A percentile compares a stretch with the other conserved stretches of the same genome.
These are phyloP conservation scores for Neodontobutis hainanensis DNA, from an alignment of 2,113 vertebrate genomes.

Conservation along the genomic window DNA sequence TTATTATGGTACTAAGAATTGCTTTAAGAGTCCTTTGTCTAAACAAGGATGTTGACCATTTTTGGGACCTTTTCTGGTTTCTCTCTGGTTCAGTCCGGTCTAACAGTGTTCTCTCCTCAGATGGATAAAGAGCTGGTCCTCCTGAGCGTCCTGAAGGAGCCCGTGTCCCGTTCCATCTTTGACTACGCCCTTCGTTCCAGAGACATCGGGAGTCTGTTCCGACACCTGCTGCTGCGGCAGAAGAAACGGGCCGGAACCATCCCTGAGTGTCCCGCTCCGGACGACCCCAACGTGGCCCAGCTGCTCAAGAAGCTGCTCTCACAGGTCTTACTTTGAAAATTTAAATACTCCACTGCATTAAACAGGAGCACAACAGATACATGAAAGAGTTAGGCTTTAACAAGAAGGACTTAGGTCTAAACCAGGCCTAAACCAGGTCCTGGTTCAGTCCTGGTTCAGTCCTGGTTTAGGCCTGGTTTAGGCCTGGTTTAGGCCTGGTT, in stretches of 20 bases:
- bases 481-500: too few species aligned
- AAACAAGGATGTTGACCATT: too few species aligned
- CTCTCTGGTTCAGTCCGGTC: background rate
- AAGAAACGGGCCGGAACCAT: slow-evolving; percentile 88
- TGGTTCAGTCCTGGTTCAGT: too few species aligned
- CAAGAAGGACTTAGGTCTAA: too few species aligned
- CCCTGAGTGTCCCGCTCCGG: slow-evolving; percentile 87
- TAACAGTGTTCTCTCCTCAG: slow-evolving; percentile 62
- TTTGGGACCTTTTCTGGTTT: too few species aligned
- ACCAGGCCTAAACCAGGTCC: too few species aligned
- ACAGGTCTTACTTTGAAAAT: slow-evolving; percentile 82
- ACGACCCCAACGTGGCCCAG: slow-evolving; percentile 93
- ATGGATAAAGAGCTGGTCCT: slow-evolving; percentile 97
- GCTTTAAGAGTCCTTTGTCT: too few species aligned
- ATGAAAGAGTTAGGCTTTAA: too few species aligned
- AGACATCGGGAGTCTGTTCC: slow-evolving; percentile 92
- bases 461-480: too few species aligned
- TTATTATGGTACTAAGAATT: too few species aligned
- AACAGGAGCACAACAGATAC: too few species aligned
- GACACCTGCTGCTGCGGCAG: slow-evolving; percentile 91
- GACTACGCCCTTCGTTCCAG: slow-evolving; percentile 95
- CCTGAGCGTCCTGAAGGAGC: slow-evolving; percentile 94
- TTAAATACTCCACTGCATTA: too few species aligned
- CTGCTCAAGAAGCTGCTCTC: slow-evolving; percentile 96
- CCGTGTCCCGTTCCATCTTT: slow-evolving; percentile 95